phyloP scores from a whole-genome alignment of 2,888 invertebrate species.

The Meliscaeva auricollis region DNA sequence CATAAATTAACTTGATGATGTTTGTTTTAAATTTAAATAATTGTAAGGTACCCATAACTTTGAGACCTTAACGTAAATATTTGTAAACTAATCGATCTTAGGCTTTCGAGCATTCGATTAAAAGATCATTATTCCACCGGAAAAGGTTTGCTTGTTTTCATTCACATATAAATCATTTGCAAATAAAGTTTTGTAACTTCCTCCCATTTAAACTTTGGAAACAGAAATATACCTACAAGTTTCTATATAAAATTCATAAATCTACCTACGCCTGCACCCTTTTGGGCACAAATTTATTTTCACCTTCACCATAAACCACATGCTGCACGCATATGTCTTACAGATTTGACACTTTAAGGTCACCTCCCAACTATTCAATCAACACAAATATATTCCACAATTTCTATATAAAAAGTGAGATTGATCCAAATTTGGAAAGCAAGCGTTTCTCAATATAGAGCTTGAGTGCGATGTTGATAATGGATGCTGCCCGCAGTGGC shows the following conservation, averaged over 20 bases:
- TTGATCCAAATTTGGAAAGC: constrained; percentile 70
- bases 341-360: constrained; percentile 62
- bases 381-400: constrained; percentile 26
- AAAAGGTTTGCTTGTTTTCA: constrained; percentile 7
- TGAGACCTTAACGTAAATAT: background rate
- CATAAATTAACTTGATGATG: constrained; percentile 5
- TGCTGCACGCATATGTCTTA: constrained; percentile 24
- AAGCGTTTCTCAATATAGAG: constrained; percentile 48
- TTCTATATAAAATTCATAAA: background rate
- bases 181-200: constrained; percentile 12
- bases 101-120: background rate
- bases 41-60: background rate
- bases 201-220: constrained; percentile 4
- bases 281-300: background rate
- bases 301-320: constrained; percentile 25
- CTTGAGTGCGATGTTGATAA: constrained; percentile 42
- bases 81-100: constrained; percentile 12
- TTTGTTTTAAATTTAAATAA: constrained; percentile 28
- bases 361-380: constrained; percentile 43
- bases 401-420: constrained; percentile 20
- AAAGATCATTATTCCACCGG: constrained; percentile 3
- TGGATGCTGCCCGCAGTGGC: constrained; percentile 12
- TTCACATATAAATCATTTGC: background rate
- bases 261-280: constrained; percentile 10
- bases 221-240: constrained; percentile 6